These are phyloP conservation scores for Andrena dorsata DNA, from an alignment of 2,888 invertebrate species.

Conservation along the genomic window DNA sequence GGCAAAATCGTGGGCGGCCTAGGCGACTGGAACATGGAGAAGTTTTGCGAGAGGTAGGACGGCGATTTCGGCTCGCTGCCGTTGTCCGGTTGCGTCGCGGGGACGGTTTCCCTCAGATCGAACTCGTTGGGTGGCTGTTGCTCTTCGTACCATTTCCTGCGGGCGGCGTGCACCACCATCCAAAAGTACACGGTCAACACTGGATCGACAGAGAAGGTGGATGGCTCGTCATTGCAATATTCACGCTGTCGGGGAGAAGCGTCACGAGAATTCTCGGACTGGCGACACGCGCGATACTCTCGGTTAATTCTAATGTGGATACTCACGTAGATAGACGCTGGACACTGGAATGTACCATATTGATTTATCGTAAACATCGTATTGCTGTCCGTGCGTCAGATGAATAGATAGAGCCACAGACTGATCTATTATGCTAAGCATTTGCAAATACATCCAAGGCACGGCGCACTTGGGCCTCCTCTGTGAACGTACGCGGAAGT, in stretches of 20 bases:
- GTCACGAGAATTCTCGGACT: slow-evolving; percentile 7
- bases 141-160: slow-evolving; percentile 73
- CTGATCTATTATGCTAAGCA: slow-evolving; percentile 82
- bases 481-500: slow-evolving; percentile 77
- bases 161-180: slow-evolving; percentile 80
- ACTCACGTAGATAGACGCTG: slow-evolving; percentile 80
- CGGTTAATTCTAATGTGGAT: slow-evolving; percentile 20
- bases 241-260: too few relatives aligned
- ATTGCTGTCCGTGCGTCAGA: slow-evolving; percentile 70
- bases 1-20: slow-evolving; percentile 58
- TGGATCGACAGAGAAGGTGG: slow-evolving; percentile 56
- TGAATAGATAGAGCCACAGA: slow-evolving; percentile 76
- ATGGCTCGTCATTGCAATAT: background rate
- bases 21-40: slow-evolving; percentile 71
- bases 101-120: background rate
- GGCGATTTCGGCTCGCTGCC: slow-evolving; percentile 79
- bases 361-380: slow-evolving; percentile 72
- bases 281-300: background rate
- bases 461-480: slow-evolving; percentile 77
- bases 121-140: slow-evolving; percentile 37
- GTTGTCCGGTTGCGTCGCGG: slow-evolving; percentile 14
- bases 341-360: slow-evolving; percentile 79
- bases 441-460: slow-evolving; percentile 83
- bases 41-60: slow-evolving; percentile 77
- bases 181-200: slow-evolving; percentile 80